phyloP scores from a whole-genome alignment of 2,113 vertebrate species.

The Perognathus longimembris region DNA sequence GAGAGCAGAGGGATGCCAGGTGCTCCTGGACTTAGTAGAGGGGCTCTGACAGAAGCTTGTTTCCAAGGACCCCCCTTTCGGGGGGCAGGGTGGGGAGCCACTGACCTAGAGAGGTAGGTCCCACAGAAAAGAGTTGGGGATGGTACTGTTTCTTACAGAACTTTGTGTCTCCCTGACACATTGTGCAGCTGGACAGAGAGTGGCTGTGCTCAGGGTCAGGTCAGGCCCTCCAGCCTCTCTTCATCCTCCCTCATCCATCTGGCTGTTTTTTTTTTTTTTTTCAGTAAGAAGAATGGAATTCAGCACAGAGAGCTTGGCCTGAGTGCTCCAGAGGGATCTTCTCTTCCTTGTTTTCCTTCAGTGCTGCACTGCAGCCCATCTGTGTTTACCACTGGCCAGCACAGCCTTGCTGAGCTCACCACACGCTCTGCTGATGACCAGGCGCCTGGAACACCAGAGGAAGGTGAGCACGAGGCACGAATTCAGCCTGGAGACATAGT shows the following conservation, averaged over 20 bases:
- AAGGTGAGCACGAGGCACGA: conserved; percentile 60
- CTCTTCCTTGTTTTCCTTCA: conserved; percentile 8
- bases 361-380: not conserved
- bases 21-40: not conserved
- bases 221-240: not conserved
- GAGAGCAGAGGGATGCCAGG: not conserved
- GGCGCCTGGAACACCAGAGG: conserved; percentile 61
- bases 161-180: not conserved
- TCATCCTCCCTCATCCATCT: not conserved
- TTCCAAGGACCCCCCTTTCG: not conserved
- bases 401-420: not conserved
- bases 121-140: not conserved
- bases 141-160: not conserved
- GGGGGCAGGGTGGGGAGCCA: not conserved
- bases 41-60: fast-evolving
- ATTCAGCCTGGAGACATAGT: conserved; percentile 74
- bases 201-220: not conserved
- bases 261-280: not conserved
- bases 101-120: not conserved
- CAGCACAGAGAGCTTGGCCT: fast-evolving
- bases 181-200: not conserved
- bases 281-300: not conserved
- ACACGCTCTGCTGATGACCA: not conserved
- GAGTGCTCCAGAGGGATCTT: conserved; percentile 35
- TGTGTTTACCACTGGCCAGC: not conserved